Evolutionary conservation across 2,113 vertebrate genomes (phyloP), one percentile per base, ranked within the genome.

Genomic region (Tympanuchus pallidicinctus): DNA sequence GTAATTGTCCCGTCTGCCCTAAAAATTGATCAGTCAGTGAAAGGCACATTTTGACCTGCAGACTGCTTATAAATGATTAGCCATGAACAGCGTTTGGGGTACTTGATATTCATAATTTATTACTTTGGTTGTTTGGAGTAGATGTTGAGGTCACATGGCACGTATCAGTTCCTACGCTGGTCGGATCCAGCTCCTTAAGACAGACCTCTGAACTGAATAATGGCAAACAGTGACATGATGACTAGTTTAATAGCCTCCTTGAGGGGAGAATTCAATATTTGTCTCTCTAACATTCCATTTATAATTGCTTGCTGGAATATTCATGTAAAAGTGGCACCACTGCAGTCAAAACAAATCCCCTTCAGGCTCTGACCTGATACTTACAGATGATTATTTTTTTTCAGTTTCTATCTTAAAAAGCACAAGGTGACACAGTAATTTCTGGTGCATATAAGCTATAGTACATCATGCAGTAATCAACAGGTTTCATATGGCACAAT

Each of bases 271-370:
- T 78, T 94, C 14, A 0, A 48, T 69, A n/a, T 64, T 75, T 32
- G 10, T 89, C 52, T 92, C 61, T 72, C 22, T 38, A 94, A 27
- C 72, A 72, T 94, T 94, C 32, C 82, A 59, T 8, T 71, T 78
- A 21, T 75, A 90, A 91, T 88, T 91, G 30, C 80, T 95, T 94
- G n/a, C 82, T 86, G 76, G 79, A 89, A 64, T 94, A 91, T 83
- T 86, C 40, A 56, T 83, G 82, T 64, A 92, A 75, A 83, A 92
- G 16, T 22, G 21, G n/a, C 61, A 72, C 11, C 70, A 63, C 30
- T 91, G 61, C 70, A 94, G 88, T 82, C 82, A 86, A 88, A 96
- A 86, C 85, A 94, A 91, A 94, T 90, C 69, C 27, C 86, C 90
- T 72, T 92, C 72, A 69, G 70, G 42, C 40, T 71, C 24, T 2